Conservation (phyloP, 37 sponge, comb jelly and placozoan species). For the Aphrocallistes beatrix region DNA sequence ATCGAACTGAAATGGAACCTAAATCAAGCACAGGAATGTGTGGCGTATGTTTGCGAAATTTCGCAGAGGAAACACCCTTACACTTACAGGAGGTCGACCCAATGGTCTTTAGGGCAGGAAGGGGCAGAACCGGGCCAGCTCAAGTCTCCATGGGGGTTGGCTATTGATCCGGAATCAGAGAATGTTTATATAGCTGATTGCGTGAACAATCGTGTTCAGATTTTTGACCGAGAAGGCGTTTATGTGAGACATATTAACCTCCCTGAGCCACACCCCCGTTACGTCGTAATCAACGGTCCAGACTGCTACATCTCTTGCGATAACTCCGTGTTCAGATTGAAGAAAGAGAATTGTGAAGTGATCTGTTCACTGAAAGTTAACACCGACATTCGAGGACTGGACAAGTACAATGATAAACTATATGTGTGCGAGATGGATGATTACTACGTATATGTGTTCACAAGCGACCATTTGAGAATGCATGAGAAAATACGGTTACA, state of each 20-base stretch:
- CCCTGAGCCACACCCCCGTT: neutral
- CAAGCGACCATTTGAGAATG: neutral
- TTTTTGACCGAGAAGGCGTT: neutral
- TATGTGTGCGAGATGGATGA: slow-evolving; percentile 7
- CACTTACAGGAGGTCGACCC: neutral
- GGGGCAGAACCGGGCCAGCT: neutral
- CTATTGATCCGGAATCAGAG: neutral
- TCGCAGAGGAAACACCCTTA: neutral
- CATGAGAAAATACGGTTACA: neutral
- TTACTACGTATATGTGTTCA: neutral
- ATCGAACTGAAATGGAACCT: neutral
- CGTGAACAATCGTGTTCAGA: neutral
- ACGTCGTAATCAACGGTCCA: neutral
- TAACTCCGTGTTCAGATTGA: neutral
- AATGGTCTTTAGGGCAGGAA: neutral
- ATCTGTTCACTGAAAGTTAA: neutral
- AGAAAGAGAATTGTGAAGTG: neutral
- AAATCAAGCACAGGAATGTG: slow-evolving; percentile 3
- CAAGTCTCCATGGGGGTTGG: neutral
- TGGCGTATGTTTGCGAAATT: neutral
- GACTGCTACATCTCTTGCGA: neutral
- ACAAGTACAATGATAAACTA: neutral
- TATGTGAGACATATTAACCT: neutral
- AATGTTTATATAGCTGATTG: neutral
- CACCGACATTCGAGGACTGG: neutral